Evolutionary conservation across 23 tunicate genomes (phyloP).

Genomic region (Styela clava): DNA sequence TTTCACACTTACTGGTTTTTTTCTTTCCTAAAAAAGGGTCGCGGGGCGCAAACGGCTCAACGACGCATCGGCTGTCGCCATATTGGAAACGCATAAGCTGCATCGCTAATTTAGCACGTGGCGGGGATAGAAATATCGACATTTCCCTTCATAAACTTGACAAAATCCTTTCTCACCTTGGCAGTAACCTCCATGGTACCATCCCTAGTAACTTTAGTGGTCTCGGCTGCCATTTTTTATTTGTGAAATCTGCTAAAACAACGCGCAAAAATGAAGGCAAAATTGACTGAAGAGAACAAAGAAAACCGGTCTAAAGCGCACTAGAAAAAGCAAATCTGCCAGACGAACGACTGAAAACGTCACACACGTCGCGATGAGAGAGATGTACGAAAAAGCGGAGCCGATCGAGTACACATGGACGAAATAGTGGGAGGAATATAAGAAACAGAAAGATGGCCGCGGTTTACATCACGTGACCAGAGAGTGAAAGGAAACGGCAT

Average conservation of each 20-base stretch:
- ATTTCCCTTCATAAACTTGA: neutral
- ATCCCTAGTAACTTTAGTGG: constrained; percentile 41
- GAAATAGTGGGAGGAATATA: constrained; percentile 15
- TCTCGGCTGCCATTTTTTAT: constrained; percentile 24
- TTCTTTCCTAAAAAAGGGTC: neutral
- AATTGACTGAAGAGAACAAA: neutral
- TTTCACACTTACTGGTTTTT: neutral
- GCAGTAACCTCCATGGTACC: constrained; percentile 78
- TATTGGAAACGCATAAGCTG: neutral
- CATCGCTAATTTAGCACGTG: neutral
- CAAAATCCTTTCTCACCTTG: constrained; percentile 43
- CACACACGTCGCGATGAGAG: constrained; percentile 1
- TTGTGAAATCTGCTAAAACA: neutral
- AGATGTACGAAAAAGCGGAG: constrained; percentile 21
- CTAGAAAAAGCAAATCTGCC: constrained; percentile 12
- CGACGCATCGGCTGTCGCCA: neutral
- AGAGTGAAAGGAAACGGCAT: neutral
- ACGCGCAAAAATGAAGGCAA: constrained; percentile 2
- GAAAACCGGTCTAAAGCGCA: constrained; percentile 8
- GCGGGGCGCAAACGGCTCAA: neutral
- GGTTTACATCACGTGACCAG: constrained; percentile 22
- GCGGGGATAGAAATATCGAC: neutral
- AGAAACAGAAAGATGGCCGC: neutral
- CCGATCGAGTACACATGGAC: constrained; percentile 25
- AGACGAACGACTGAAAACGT: constrained; percentile 18